phyloP scores from a whole-genome alignment of 2,888 invertebrate species.

The Frankliniella intonsa region DNA sequence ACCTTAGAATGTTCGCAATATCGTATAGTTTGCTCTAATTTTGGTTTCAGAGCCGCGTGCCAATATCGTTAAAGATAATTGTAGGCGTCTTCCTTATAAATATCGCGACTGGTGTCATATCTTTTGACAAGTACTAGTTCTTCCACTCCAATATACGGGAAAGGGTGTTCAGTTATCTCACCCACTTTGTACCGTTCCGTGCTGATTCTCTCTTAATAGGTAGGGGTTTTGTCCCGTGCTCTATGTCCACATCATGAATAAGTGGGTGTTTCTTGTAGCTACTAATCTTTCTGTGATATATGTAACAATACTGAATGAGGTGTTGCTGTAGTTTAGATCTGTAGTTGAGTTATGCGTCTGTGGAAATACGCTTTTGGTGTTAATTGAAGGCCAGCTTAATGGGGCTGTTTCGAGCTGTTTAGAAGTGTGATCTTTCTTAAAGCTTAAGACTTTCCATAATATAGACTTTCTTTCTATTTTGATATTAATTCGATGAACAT shows the following conservation, averaged over 20 bases:
- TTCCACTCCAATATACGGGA: too few species aligned
- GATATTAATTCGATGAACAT: not conserved
- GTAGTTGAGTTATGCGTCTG: slow-evolving; percentile 18
- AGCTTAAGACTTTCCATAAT: slow-evolving; percentile 12
- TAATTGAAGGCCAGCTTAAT: slow-evolving; percentile 24
- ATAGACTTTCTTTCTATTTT: slow-evolving; percentile 19
- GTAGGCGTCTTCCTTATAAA: too few species aligned
- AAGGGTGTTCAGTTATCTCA: too few species aligned
- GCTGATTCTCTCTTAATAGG: not conserved
- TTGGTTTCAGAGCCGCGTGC: too few species aligned
- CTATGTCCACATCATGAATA: not conserved
- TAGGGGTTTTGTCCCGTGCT: not conserved
- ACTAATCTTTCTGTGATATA: slow-evolving; percentile 25
- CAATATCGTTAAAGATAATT: too few species aligned
- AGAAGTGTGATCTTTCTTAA: slow-evolving; percentile 23
- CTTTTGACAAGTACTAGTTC: too few species aligned
- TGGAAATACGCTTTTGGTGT: slow-evolving; percentile 25
- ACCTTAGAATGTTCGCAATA: too few species aligned
- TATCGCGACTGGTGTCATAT: too few species aligned
- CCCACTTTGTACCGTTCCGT: too few species aligned
- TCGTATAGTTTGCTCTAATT: too few species aligned
- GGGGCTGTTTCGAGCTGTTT: slow-evolving; percentile 22
- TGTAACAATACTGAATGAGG: slow-evolving; percentile 22
- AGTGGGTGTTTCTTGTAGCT: slow-evolving; percentile 11
- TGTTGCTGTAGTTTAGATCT: slow-evolving; percentile 18